phyloP scores from a whole-genome alignment of 2,797 vertebrate species.

The Pipistrellus nathusii region DNA sequence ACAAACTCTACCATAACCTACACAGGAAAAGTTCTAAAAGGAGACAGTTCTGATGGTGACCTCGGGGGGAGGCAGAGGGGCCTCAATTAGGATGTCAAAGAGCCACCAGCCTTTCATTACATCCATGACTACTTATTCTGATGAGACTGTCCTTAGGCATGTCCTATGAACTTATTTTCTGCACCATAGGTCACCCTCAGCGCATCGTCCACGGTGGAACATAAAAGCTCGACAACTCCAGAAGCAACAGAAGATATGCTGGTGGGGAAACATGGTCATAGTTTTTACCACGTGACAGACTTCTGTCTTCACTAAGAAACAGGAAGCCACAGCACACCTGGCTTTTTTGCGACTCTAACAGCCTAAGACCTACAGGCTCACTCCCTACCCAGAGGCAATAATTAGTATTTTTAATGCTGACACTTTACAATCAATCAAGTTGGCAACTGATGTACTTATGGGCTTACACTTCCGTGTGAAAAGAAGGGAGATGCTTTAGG shows the following conservation, averaged over 20 bases:
- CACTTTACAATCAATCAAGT: conserved; percentile 58
- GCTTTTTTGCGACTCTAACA: conserved; percentile 24
- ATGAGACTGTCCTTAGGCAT: not conserved
- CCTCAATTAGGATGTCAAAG: not conserved
- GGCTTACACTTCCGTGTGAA: not conserved
- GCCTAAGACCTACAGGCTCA: not conserved
- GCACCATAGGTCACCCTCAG: not conserved
- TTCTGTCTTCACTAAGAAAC: not conserved
- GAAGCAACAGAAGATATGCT: not conserved
- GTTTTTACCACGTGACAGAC: not conserved
- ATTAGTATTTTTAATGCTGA: conserved; percentile 61
- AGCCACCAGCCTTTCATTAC: not conserved
- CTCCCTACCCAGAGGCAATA: conserved; percentile 1
- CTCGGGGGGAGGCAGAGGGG: not conserved
- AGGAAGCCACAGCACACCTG: conserved; percentile 2
- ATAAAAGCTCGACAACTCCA: not conserved
- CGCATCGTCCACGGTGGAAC: not conserved
- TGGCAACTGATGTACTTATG: conserved; percentile 47
- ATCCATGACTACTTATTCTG: not conserved
- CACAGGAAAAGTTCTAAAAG: not conserved
- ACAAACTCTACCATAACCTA: not conserved
- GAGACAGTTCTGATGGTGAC: not conserved
- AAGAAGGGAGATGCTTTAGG: not conserved
- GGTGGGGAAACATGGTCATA: not conserved
- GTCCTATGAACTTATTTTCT: not conserved